Conservation (phyloP, 2,113 vertebrate species). For the Neodontobutis hainanensis region DNA sequence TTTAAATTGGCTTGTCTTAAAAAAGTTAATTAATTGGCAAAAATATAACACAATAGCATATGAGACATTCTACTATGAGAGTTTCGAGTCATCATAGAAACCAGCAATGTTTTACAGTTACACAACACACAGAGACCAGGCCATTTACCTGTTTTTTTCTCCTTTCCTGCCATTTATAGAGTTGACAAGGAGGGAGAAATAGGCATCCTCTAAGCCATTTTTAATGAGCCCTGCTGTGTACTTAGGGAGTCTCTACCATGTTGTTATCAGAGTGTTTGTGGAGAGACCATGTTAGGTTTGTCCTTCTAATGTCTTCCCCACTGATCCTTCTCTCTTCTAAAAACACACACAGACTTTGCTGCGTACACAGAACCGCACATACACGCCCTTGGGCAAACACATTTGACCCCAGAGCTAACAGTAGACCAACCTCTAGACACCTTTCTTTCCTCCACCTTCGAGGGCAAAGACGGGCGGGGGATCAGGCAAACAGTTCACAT, state of each 20-base stretch:
- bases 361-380: constrained; percentile 26
- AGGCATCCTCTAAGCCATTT: constrained; percentile 50
- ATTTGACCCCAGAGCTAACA: constrained; percentile 64
- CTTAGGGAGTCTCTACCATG: constrained; percentile 41
- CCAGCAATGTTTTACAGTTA: too few species aligned
- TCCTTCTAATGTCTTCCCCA: constrained; percentile 41
- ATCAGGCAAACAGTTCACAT: constrained; percentile 65
- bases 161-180: too few species aligned
- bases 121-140: too few species aligned
- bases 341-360: constrained; percentile 31
- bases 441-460: constrained; percentile 52
- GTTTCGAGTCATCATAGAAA: too few species aligned
- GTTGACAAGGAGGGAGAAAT: neutral
- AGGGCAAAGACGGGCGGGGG: constrained; percentile 31
- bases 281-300: constrained; percentile 38
- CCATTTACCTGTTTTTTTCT: too few species aligned
- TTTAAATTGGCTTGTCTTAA: too few species aligned
- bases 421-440: constrained; percentile 49
- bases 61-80: too few species aligned
- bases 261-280: constrained; percentile 54
- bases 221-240: constrained; percentile 66
- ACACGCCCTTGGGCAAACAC: constrained; percentile 65
- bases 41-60: too few species aligned
- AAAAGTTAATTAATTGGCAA: too few species aligned
- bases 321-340: constrained; percentile 35